phyloP scores from a whole-genome alignment of 1,140 invertebrate genomes.

The Globodera ellingtonae region DNA sequence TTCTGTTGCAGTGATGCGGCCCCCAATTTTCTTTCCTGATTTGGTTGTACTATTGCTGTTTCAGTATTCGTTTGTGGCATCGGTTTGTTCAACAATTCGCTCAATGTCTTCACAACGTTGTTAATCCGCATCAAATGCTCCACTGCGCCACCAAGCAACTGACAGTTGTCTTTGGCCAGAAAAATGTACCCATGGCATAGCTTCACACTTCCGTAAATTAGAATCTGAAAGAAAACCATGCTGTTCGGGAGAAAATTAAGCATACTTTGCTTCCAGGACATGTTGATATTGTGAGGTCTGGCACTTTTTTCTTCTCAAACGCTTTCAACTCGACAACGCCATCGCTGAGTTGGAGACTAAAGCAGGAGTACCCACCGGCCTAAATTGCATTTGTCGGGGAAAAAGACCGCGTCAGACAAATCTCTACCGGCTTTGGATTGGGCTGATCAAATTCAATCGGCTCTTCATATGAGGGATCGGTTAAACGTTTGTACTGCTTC shows the following conservation, averaged over 20 bases:
- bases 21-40: too few relatives aligned
- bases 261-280: conserved; percentile 9
- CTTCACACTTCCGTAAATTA: not conserved
- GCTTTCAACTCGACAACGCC: conserved; percentile 13
- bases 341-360: conserved; percentile 6
- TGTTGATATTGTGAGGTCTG: not conserved
- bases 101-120: not conserved
- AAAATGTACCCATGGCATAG: not conserved
- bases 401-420: not conserved
- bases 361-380: not conserved
- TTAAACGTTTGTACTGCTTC: conserved; percentile 6
- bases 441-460: not conserved
- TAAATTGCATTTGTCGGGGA: not conserved
- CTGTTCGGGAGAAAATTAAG: not conserved
- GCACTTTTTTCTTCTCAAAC: conserved; percentile 17
- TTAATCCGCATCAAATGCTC: not conserved
- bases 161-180: conserved; percentile 3
- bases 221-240: not conserved
- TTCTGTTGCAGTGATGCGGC: too few relatives aligned
- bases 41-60: too few relatives aligned
- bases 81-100: too few relatives aligned
- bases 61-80: too few relatives aligned
- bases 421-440: not conserved
- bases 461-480: conserved; percentile 5
- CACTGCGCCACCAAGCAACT: conserved; percentile 11